Percentiles rank a stretch among this genome's conserved stretches.
Evolutionary conservation across 2,888 invertebrate species (phyloP).

Genomic region (Pandemis heparana): DNA sequence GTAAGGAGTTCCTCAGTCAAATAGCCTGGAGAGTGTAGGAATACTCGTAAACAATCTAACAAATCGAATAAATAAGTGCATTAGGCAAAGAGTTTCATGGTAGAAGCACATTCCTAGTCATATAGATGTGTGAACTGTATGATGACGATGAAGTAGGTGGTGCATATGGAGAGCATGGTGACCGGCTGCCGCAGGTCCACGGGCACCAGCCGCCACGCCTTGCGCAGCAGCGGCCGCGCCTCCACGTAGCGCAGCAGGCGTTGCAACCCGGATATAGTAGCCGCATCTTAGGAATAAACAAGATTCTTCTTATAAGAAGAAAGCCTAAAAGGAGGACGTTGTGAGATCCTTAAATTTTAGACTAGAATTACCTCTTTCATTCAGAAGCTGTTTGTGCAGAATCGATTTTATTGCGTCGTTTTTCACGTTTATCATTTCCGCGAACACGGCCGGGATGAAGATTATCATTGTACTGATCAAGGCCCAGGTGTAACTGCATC

Average conservation of each 20-base stretch:
- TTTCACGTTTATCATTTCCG: background rate
- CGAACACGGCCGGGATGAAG: background rate
- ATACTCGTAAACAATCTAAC: too few relatives aligned
- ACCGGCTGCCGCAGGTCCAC: conserved; percentile 20
- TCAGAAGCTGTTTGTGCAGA: background rate
- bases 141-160: conserved; percentile 28
- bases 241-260: conserved; percentile 20
- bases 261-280: too few relatives aligned
- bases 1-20: too few relatives aligned
- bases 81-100: too few relatives aligned
- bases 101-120: too few relatives aligned
- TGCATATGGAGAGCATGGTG: conserved; percentile 14
- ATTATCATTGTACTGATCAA: background rate
- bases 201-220: conserved; percentile 14
- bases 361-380: background rate
- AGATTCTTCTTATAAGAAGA: too few relatives aligned
- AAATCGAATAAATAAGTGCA: too few relatives aligned
- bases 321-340: too few relatives aligned
- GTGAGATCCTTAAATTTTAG: too few relatives aligned
- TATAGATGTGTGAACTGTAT: conserved; percentile 24
- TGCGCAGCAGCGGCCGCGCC: too few relatives aligned
- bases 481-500: background rate
- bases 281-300: too few relatives aligned
- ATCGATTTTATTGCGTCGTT: background rate
- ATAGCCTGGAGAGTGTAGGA: too few relatives aligned